Evolutionary conservation across 2,888 invertebrate species (phyloP), one percentile per base, ranked within the genome.

Genomic region (Cosmorhoe ocellata): DNA sequence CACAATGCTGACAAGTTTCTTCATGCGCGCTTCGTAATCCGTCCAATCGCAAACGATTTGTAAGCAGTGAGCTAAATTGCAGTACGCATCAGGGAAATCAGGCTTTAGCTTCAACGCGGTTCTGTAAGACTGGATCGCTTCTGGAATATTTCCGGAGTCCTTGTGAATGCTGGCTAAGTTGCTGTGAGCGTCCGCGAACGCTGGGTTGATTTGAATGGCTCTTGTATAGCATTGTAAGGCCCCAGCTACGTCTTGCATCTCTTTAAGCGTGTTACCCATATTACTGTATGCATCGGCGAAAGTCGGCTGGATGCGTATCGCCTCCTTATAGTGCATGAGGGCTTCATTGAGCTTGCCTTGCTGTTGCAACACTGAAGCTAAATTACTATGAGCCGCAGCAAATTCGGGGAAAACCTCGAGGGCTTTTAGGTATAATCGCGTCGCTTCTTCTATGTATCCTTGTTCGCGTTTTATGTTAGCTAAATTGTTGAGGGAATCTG

Each of bases 1-100:
- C 0, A 99, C 99, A 64, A 99, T 99, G 71, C 95, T 95, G 7
- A 97, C 98, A 57, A 99, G 88, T 70, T 98, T 98, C 82, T 98
- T 98, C 99, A 99, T 99, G 30, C 99, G 93, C 0, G 95, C 92
- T 60, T 98, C 98, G 77, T 99, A 99, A 79, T 99, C 99, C 0
- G 97, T 96, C 99, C 99, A 99, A 79, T 99, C 99, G 84, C 99
- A 99, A 1, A 99, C 99, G 66, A 99, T 99, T 91, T 99, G 99
- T 57, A 99, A 90, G 79, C 99, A 99, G 84, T 99, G 99, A 0
- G 99, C 99, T 75, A 99, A 91, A 88, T 99, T 99, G 86, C 99
- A 99, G 79, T 98, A 99, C 0, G 99, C 99, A 85, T 99, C 99
- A 0, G 99, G 99, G 82, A 99, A 99, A 78, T 99, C 99, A 0